Percentiles rank a stretch among this genome's conserved stretches.
Evolutionary conservation across 2,888 invertebrate genomes (phyloP).

Genomic region (Synanthedon formicaeformis): DNA sequence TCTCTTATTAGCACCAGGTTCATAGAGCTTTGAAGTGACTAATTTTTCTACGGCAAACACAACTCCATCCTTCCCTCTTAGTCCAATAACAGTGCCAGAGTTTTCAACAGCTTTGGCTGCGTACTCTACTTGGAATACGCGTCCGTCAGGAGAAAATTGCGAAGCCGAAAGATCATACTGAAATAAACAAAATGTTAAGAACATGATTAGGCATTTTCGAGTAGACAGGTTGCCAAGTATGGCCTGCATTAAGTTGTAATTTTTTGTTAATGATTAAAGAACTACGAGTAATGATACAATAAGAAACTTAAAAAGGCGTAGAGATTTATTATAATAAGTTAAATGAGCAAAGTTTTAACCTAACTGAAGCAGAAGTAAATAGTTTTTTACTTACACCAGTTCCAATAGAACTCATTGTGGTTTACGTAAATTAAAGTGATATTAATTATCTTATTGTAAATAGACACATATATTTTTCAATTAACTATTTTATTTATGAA

Average conservation of each 20-base stretch:
- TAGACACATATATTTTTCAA: constrained; percentile 8
- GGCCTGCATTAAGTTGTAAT: too few species aligned
- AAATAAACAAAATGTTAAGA: constrained; percentile 20
- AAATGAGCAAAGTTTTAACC: neutral
- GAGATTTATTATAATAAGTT: too few species aligned
- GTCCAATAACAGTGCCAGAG: constrained; percentile 94
- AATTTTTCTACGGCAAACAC: constrained; percentile 98
- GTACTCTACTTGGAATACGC: constrained; percentile 99
- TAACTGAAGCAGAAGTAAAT: neutral
- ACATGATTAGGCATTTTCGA: too few species aligned
- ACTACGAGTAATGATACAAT: too few species aligned
- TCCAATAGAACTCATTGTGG: constrained; percentile 92
- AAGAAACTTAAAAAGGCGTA: too few species aligned
- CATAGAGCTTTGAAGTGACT: constrained; percentile 92
- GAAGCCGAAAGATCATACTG: constrained; percentile 99
- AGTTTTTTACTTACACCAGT: constrained; percentile 82
- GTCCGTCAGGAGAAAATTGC: constrained; percentile 98
- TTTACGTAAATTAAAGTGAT: constrained; percentile 12
- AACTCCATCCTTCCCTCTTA: constrained; percentile 95
- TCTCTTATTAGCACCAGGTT: constrained; percentile 90
- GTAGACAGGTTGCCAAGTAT: too few species aligned
- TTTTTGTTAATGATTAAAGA: too few species aligned
- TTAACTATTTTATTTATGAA: constrained; percentile 5
- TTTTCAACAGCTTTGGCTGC: constrained; percentile 99
- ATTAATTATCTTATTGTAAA: constrained; percentile 5